Conservation (phyloP, 23 tunicate species). For the Trididemnum clinides region DNA sequence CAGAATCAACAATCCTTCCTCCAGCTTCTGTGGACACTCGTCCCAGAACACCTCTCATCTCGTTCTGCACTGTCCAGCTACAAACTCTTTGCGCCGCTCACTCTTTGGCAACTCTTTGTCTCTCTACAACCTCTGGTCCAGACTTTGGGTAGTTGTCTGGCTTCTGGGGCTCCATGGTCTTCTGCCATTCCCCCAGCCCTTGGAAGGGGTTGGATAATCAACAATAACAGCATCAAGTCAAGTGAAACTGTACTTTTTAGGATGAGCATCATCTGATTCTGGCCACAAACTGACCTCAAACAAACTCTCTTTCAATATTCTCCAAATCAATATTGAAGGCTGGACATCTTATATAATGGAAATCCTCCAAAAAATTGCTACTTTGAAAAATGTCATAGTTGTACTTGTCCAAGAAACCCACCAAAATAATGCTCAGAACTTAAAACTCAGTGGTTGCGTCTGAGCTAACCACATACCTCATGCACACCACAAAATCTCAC, state of each 20-base stretch:
- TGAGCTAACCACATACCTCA: not conserved
- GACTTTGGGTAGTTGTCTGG: too few relatives aligned
- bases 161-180: too few relatives aligned
- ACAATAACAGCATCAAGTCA: not conserved
- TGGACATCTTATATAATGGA: not conserved
- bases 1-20: too few relatives aligned
- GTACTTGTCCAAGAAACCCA: not conserved
- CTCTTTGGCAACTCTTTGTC: too few relatives aligned
- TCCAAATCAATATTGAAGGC: not conserved
- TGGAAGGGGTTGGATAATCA: too few relatives aligned
- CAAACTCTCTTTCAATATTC: not conserved
- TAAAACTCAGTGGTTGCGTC: not conserved
- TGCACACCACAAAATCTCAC: not conserved
- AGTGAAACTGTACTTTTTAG: not conserved
- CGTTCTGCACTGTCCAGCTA: too few relatives aligned
- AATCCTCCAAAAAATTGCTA: not conserved
- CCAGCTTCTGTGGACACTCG: too few relatives aligned
- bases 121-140: too few relatives aligned
- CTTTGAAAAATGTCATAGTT: not conserved
- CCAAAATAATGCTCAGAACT: not conserved
- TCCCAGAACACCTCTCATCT: too few relatives aligned
- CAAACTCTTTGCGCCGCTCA: too few relatives aligned
- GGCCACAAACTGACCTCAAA: too few relatives aligned
- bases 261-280: not conserved
- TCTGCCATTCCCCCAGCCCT: too few relatives aligned